Evolutionary conservation across 2,113 vertebrate species (phyloP).

Genomic region (Oreochromis aureus): DNA sequence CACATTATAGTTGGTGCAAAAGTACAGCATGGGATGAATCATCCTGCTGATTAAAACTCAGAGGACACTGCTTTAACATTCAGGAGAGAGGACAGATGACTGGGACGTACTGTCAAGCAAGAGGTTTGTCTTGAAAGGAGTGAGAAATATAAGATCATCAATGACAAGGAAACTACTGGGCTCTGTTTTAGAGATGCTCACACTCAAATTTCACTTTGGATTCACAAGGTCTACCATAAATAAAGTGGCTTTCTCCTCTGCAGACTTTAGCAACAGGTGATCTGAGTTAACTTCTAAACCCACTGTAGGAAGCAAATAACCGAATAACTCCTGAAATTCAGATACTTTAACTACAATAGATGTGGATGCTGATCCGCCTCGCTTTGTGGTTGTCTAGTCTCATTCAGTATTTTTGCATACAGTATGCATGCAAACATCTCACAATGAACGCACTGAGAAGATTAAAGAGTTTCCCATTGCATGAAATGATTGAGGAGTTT

Average conservation of each 20-base stretch:
- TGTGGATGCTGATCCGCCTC: not conserved
- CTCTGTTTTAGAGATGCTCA: not conserved
- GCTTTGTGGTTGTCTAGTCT: not conserved
- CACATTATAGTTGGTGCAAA: not conserved
- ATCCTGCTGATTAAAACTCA: not conserved
- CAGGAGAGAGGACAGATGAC: not conserved
- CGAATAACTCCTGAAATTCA: not conserved
- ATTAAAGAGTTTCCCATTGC: not conserved
- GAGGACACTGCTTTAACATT: not conserved
- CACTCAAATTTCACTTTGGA: not conserved
- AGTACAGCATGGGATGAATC: not conserved
- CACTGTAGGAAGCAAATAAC: not conserved
- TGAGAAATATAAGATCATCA: not conserved
- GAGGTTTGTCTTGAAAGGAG: not conserved
- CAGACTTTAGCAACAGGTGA: not conserved
- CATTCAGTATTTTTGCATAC: not conserved
- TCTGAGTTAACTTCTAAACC: not conserved
- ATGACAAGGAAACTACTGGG: not conserved
- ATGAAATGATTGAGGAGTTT: not conserved
- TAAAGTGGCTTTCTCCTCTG: not conserved
- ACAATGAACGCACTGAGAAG: not conserved
- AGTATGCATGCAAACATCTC: not conserved
- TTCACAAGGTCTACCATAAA: not conserved
- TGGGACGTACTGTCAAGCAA: not conserved
- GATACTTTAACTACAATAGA: not conserved